Percentiles rank a stretch among this genome's conserved stretches.
Evolutionary conservation across 2,113 vertebrate genomes (phyloP).

Genomic region (Columbina picui): DNA sequence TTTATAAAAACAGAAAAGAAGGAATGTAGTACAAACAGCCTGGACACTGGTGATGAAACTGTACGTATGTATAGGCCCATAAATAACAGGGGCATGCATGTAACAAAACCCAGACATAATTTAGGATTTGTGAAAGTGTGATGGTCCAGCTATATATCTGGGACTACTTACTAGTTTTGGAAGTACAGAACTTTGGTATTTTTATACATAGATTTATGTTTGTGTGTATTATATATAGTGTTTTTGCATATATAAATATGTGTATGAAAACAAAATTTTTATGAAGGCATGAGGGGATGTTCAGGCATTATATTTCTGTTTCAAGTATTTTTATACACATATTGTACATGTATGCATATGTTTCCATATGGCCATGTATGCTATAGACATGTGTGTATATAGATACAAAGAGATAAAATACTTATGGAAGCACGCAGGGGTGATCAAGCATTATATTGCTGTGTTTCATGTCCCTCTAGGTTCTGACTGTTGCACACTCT

Average conservation of each 20-base stretch:
- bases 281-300: not conserved
- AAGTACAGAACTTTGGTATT: not conserved
- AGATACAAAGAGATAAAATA: not conserved
- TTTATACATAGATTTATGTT: not conserved
- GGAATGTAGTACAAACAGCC: not conserved
- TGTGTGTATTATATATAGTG: not conserved
- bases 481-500: not conserved
- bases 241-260: not conserved
- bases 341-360: not conserved
- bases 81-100: not conserved
- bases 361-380: not conserved
- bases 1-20: not conserved
- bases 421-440: not conserved
- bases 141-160: not conserved
- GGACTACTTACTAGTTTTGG: not conserved
- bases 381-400: not conserved
- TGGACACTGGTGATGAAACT: not conserved
- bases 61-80: not conserved
- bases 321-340: not conserved
- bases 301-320: not conserved
- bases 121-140: not conserved
- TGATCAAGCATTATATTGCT: not conserved
- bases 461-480: not conserved
- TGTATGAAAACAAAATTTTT: not conserved
- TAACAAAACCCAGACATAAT: not conserved